These are phyloP conservation scores for Drosophila takahashii DNA, from an alignment of 1,140 invertebrate genomes.

Conservation along the genomic window DNA sequence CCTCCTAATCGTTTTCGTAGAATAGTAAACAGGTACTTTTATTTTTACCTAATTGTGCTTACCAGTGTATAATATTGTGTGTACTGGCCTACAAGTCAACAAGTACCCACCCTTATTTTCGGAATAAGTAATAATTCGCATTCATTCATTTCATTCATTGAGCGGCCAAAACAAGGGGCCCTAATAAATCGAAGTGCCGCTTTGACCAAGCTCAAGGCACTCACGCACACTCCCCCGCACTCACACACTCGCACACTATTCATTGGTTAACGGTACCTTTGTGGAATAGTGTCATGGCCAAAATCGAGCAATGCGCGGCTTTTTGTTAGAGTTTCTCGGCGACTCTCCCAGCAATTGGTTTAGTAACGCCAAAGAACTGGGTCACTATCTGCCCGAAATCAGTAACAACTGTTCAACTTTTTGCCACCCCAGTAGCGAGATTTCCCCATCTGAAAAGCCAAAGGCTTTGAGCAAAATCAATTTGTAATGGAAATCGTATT, in stretches of 20 bases:
- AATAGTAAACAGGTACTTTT: too few species aligned
- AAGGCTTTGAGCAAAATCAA: constrained; percentile 32
- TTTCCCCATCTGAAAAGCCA: constrained; percentile 23
- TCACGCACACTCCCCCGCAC: constrained; percentile 15
- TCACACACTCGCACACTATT: constrained; percentile 13
- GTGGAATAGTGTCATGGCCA: constrained; percentile 66
- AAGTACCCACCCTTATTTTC: constrained; percentile 4
- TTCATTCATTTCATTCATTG: constrained; percentile 56
- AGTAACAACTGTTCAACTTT: constrained; percentile 63
- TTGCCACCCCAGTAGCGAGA: constrained; percentile 8
- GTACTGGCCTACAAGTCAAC: not conserved
- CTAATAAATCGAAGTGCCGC: constrained; percentile 61
- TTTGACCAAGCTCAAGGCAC: constrained; percentile 54
- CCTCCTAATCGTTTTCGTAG: too few species aligned
- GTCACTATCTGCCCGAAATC: constrained; percentile 67
- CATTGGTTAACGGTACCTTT: constrained; percentile 37
- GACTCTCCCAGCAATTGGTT: constrained; percentile 34
- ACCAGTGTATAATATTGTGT: not conserved
- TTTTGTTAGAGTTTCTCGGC: constrained; percentile 32
- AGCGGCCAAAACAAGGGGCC: constrained; percentile 29
- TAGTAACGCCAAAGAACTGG: constrained; percentile 51
- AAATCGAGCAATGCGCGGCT: constrained; percentile 28
- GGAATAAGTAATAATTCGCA: constrained; percentile 28
- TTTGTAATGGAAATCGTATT: constrained; percentile 20
- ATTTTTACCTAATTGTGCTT: not conserved